Evolutionary conservation across 2,888 invertebrate genomes (phyloP).

Genomic region (Ephialtes manifestator): DNA sequence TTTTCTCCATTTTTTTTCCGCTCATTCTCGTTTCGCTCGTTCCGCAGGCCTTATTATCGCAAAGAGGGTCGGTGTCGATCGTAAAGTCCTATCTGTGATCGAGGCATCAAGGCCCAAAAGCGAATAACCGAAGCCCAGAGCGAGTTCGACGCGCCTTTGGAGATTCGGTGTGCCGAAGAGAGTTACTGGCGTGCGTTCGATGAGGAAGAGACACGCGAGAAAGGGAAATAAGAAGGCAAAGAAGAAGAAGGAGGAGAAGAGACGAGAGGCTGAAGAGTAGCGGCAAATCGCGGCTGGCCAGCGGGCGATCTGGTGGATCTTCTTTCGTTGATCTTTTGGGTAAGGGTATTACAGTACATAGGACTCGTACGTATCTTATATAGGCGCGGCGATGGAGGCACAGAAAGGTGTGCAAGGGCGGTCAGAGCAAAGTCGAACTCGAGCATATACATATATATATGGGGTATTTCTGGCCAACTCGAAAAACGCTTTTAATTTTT

Average conservation of each 20-base stretch:
- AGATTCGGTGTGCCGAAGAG: constrained; percentile 57
- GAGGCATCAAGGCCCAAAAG: constrained; percentile 26
- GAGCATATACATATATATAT: constrained; percentile 15
- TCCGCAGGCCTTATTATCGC: constrained; percentile 64
- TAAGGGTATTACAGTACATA: constrained; percentile 18
- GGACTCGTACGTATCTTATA: background rate
- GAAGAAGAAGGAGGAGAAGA: constrained; percentile 18
- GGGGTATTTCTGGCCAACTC: too few species aligned
- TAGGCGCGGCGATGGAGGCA: constrained; percentile 12
- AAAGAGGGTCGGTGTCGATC: constrained; percentile 62
- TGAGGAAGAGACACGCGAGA: constrained; percentile 62
- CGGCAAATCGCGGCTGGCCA: constrained; percentile 58
- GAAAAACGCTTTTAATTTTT: too few species aligned
- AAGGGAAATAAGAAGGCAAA: constrained; percentile 19
- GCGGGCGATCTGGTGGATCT: constrained; percentile 59
- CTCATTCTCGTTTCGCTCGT: constrained; percentile 52
- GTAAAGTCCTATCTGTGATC: constrained; percentile 63
- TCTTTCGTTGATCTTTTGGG: constrained; percentile 61
- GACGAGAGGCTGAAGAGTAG: constrained; percentile 11
- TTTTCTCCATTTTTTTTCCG: background rate
- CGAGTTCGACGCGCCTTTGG: constrained; percentile 68
- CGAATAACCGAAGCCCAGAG: constrained; percentile 60
- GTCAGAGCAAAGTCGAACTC: constrained; percentile 47
- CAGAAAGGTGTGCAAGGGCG: constrained; percentile 46
- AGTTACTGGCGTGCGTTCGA: constrained; percentile 56